These are phyloP conservation scores for Xanthostigma xanthostigma DNA, from an alignment of 2,888 invertebrate species.

Conservation along the genomic window DNA sequence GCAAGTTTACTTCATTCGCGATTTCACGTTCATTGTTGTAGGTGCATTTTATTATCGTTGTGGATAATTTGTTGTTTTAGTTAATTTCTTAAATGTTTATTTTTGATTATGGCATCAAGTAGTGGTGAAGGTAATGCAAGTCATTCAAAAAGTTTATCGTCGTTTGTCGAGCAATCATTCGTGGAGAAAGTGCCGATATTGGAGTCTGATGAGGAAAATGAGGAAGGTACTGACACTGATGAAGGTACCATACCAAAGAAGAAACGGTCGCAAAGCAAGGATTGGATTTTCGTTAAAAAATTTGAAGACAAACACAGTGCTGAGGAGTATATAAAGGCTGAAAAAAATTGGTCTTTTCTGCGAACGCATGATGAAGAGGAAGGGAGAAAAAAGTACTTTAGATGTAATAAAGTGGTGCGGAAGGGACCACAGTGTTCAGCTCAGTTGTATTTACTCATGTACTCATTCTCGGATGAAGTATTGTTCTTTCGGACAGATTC, in stretches of 20 bases:
- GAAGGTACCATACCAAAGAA: constrained; percentile 10
- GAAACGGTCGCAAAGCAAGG: constrained; percentile 10
- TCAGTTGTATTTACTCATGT: no score
- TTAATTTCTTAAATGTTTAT: constrained; percentile 7
- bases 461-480: no score
- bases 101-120: no score
- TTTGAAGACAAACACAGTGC: constrained; percentile 11
- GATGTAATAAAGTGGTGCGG: constrained; percentile 2
- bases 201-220: constrained; percentile 10
- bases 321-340: no score
- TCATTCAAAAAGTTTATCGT: constrained; percentile 12
- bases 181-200: constrained; percentile 12
- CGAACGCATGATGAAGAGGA: constrained; percentile 1
- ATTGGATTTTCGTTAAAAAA: constrained; percentile 12
- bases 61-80: no score
- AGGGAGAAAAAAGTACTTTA: constrained; percentile 2
- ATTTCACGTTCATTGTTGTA: no score
- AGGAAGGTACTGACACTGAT: no score
- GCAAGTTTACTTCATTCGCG: no score
- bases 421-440: no score
- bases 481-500: no score
- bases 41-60: no score
- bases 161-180: no score
- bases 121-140: constrained; percentile 12
- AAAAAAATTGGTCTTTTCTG: constrained; percentile 1